Evolutionary conservation across 2,113 vertebrate species (phyloP).

Genomic region (Anguilla rostrata): DNA sequence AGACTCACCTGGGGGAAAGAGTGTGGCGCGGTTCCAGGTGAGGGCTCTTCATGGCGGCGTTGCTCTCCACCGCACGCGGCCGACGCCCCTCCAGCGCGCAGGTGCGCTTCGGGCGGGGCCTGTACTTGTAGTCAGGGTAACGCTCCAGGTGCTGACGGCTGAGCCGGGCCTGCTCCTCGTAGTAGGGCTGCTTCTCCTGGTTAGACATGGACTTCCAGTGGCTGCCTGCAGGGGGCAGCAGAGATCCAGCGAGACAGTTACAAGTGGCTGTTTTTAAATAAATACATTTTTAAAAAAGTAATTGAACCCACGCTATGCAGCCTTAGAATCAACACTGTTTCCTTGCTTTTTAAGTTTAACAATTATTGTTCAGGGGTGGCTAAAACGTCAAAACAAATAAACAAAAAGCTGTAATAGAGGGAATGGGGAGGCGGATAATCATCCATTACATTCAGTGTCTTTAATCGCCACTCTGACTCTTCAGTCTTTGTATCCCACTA

Average conservation of each 20-base stretch:
- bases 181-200: slow-evolving; percentile 98
- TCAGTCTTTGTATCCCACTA: neutral
- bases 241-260: slow-evolving; percentile 11
- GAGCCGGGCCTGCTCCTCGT: slow-evolving; percentile 90
- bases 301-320: neutral
- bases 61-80: slow-evolving; percentile 94
- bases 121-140: slow-evolving; percentile 97
- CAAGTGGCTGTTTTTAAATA: neutral
- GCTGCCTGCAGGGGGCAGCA: slow-evolving; percentile 69
- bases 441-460: neutral
- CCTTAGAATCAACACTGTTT: neutral
- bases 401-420: too few species aligned
- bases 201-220: slow-evolving; percentile 96
- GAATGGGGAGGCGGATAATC: too few species aligned
- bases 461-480: neutral
- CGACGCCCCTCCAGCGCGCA: slow-evolving; percentile 95
- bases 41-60: slow-evolving; percentile 93
- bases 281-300: neutral
- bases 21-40: slow-evolving; percentile 85
- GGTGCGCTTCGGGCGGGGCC: slow-evolving; percentile 91
- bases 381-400: too few species aligned
- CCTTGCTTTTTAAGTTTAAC: too few species aligned
- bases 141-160: slow-evolving; percentile 97
- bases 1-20: slow-evolving; percentile 79
- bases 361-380: too few species aligned